These are phyloP conservation scores for Pseudomyrmex concolor DNA, from an alignment of 1,140 invertebrate genomes.

Conservation along the genomic window DNA sequence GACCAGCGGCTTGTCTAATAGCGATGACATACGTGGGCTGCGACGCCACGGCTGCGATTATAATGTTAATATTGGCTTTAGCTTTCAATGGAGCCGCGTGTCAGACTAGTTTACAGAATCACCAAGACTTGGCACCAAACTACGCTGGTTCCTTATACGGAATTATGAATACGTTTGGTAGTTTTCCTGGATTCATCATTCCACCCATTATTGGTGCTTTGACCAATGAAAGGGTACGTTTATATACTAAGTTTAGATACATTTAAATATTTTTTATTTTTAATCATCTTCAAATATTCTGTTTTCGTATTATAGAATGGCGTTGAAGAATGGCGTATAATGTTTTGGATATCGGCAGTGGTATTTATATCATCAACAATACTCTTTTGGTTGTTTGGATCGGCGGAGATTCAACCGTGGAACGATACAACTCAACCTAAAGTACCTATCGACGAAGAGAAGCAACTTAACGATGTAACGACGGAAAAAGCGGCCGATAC, in stretches of 20 bases:
- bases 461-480: slow-evolving; percentile 72
- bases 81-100: slow-evolving; percentile 93
- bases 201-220: slow-evolving; percentile 89
- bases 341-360: slow-evolving; percentile 90
- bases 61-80: slow-evolving; percentile 90
- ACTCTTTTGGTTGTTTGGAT: slow-evolving; percentile 89
- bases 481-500: slow-evolving; percentile 64
- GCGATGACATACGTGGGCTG: slow-evolving; percentile 89
- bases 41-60: slow-evolving; percentile 87
- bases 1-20: slow-evolving; percentile 89
- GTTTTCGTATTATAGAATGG: slow-evolving; percentile 87
- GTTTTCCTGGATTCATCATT: slow-evolving; percentile 90
- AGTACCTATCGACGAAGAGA: slow-evolving; percentile 71
- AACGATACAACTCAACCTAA: slow-evolving; percentile 82
- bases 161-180: slow-evolving; percentile 90
- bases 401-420: slow-evolving; percentile 88
- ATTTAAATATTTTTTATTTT: neutral
- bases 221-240: slow-evolving; percentile 87
- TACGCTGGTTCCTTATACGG: slow-evolving; percentile 92
- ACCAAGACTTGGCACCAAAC: slow-evolving; percentile 93
- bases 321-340: slow-evolving; percentile 90
- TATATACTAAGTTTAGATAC: neutral
- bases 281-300: neutral
- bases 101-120: slow-evolving; percentile 93
- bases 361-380: slow-evolving; percentile 89